A percentile compares a stretch with the other conserved stretches of the same genome.
Conservation (phyloP, 2,797 vertebrate species). For the Amazonetta brasiliensis region DNA sequence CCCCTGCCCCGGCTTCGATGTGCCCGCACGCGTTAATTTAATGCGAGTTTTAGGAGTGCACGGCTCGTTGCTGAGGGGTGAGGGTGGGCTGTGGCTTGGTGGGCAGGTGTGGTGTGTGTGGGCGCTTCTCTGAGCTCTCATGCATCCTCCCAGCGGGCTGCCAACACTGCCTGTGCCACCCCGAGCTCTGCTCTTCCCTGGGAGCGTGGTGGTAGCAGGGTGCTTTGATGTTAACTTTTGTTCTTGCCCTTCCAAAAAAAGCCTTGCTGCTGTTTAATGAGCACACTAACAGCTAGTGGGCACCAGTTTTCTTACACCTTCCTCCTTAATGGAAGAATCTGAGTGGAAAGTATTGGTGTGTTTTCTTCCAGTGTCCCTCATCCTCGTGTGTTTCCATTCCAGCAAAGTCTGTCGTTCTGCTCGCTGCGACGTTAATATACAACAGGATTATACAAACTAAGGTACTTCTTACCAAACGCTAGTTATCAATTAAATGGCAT, state of each 20-base stretch:
- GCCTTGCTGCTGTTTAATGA: neutral
- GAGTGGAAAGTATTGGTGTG: neutral
- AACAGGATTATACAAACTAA: neutral
- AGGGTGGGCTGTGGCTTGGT: rapidly evolving
- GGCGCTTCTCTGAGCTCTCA: rapidly evolving
- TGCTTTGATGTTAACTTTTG: neutral
- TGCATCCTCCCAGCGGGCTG: rapidly evolving
- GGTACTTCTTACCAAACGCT: neutral
- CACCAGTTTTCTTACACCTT: rapidly evolving
- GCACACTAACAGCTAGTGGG: neutral
- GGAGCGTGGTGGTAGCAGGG: neutral
- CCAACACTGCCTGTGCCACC: rapidly evolving
- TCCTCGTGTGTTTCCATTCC: neutral
- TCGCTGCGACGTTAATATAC: neutral
- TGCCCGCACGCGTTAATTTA: rapidly evolving
- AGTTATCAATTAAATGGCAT: conserved; percentile 23
- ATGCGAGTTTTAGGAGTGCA: rapidly evolving
- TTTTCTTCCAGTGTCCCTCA: neutral
- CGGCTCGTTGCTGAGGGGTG: rapidly evolving
- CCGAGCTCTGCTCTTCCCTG: neutral
- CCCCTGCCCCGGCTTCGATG: no score
- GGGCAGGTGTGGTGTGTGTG: neutral
- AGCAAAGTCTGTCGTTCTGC: neutral
- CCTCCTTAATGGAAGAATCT: neutral
- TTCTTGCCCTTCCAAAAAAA: neutral